A percentile compares a stretch with the other conserved stretches of the same genome.
phyloP scores from a whole-genome alignment of 92 coral and sea anemone genomes.

The Porites divaricata region DNA sequence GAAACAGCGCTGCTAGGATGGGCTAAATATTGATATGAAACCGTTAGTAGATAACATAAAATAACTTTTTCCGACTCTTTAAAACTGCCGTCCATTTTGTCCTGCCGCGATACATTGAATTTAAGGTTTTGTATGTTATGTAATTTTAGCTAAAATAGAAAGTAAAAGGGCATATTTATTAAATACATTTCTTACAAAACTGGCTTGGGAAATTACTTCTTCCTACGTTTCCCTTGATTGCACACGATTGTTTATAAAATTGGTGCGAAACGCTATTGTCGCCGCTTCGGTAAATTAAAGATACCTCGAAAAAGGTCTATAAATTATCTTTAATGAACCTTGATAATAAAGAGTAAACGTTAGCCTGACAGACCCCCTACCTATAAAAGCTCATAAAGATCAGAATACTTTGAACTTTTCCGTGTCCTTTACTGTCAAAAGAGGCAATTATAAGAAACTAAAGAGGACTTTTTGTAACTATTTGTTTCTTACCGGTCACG shows the following conservation, averaged over 20 bases:
- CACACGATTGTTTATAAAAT: background rate
- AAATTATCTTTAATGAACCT: constrained; percentile 9
- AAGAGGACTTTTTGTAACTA: background rate
- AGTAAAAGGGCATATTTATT: background rate
- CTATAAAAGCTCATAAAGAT: background rate
- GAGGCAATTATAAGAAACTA: background rate
- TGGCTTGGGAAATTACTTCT: constrained; percentile 12
- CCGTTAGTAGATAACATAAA: background rate
- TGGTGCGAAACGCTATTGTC: background rate
- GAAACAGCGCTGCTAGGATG: background rate
- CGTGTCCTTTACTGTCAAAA: background rate
- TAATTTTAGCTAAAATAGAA: background rate
- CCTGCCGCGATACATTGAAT: background rate
- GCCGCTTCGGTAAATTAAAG: background rate
- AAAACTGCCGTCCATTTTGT: too few species aligned
- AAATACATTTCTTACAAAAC: background rate
- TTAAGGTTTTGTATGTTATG: background rate
- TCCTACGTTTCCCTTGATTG: background rate
- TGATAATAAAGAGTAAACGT: background rate
- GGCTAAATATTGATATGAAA: background rate
- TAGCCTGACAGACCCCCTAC: background rate
- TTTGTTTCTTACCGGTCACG: background rate
- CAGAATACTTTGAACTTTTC: background rate
- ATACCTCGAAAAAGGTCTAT: background rate
- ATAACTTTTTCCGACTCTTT: too few species aligned